phyloP scores from a whole-genome alignment of 53 echinoderm and acorn worm species.

The Arbacia lixula region DNA sequence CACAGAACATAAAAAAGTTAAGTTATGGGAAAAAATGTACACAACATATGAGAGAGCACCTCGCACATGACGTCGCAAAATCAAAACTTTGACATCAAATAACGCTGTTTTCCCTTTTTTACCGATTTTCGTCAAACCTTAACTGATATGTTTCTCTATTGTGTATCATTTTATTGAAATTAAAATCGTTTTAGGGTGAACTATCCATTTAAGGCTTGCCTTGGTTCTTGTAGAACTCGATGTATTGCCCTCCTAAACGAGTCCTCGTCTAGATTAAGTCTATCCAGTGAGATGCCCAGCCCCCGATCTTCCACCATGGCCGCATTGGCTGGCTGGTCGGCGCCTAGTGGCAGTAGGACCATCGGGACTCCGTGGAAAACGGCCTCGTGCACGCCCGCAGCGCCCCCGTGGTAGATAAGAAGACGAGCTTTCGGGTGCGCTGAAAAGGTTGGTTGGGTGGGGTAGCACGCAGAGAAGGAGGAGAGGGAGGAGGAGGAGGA shows the following conservation, averaged over 20 bases:
- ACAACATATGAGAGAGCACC: no score
- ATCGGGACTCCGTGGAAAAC: conserved; percentile 51
- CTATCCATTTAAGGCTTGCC: no score
- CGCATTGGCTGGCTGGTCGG: conserved; percentile 46
- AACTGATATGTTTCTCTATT: no score
- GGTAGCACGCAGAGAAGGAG: neutral
- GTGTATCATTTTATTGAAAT: no score
- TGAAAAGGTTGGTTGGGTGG: neutral
- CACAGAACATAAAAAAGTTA: no score
- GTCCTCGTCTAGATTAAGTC: conserved; percentile 2
- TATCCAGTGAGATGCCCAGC: conserved; percentile 43
- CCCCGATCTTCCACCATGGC: conserved; percentile 38
- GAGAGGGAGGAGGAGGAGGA: neutral
- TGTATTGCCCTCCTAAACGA: neutral
- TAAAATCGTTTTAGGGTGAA: no score
- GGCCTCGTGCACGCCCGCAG: conserved; percentile 47
- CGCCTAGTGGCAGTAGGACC: conserved; percentile 44
- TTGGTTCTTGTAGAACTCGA: neutral
- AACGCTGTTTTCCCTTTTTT: no score
- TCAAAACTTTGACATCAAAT: no score
- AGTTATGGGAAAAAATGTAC: no score
- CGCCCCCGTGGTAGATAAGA: conserved; percentile 63
- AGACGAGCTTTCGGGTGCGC: conserved; percentile 48
- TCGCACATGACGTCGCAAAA: no score
- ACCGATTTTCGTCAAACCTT: no score